These are phyloP conservation scores for Calidris pygmaea DNA, from an alignment of 2,113 vertebrate genomes.

Conservation along the genomic window DNA sequence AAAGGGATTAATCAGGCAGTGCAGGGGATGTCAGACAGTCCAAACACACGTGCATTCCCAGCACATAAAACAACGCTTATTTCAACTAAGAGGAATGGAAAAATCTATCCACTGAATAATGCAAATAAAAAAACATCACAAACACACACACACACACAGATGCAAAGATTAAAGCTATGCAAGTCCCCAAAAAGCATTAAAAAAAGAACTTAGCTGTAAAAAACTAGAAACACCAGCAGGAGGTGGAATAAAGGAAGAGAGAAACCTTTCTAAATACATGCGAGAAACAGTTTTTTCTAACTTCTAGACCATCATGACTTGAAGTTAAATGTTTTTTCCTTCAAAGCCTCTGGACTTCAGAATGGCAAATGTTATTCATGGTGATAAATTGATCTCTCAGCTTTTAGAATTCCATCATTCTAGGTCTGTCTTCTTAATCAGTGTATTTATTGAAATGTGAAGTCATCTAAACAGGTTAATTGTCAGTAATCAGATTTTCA, in stretches of 20 bases:
- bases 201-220: not conserved
- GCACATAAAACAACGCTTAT: not conserved
- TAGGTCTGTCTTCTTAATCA: not conserved
- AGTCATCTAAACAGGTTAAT: conserved; percentile 11
- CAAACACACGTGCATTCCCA: not conserved
- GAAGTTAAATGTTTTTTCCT: not conserved
- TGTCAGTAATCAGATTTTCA: not conserved
- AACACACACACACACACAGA: not conserved
- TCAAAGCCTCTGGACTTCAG: not conserved
- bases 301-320: not conserved
- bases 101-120: not conserved
- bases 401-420: not conserved
- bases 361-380: not conserved
- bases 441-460: not conserved
- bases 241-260: not conserved
- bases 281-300: not conserved
- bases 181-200: not conserved
- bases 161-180: not conserved
- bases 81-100: not conserved
- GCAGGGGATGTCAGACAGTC: not conserved
- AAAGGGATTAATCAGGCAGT: not conserved
- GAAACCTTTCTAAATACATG: not conserved
- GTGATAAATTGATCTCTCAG: not conserved
- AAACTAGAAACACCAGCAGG: not conserved
- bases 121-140: not conserved